These are phyloP conservation scores for Pantelozetes paolii DNA, from an alignment of 2,888 invertebrate species.

Conservation along the genomic window DNA sequence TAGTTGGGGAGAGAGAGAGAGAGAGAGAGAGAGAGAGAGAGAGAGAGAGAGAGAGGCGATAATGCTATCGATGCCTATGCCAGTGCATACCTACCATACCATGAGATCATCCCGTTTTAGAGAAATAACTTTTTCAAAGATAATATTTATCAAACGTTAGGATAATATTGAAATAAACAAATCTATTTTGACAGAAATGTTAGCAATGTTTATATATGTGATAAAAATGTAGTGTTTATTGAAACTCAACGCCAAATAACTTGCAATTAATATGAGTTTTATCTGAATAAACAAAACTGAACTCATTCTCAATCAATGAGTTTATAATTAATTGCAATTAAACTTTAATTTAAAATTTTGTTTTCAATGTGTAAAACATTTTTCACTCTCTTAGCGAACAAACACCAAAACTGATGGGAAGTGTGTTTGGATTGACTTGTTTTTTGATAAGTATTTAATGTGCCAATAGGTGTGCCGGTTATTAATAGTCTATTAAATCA, in stretches of 20 bases:
- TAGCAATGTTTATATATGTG: background rate
- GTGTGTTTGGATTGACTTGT: background rate
- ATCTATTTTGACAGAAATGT: background rate
- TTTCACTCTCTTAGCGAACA: background rate
- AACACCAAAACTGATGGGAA: background rate
- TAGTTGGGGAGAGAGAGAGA: too few relatives aligned
- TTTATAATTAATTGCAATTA: background rate
- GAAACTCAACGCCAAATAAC: background rate
- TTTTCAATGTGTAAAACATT: background rate
- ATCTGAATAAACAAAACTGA: background rate
- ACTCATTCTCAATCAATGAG: background rate
- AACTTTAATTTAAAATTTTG: background rate
- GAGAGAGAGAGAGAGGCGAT: background rate
- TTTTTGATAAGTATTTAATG: background rate
- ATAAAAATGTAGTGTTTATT: background rate
- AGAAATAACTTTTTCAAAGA: background rate
- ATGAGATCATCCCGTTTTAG: constrained; percentile 14
- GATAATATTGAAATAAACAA: background rate
- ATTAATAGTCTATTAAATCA: too few relatives aligned
- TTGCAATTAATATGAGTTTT: background rate
- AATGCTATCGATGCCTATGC: too few relatives aligned
- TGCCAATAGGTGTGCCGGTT: too few relatives aligned
- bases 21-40: too few relatives aligned
- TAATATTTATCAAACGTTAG: constrained; percentile 18
- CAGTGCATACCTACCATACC: too few relatives aligned